A percentile compares a stretch with the other conserved stretches of the same genome.
These are phyloP conservation scores for Platalea minor DNA, from an alignment of 2,797 vertebrate species.

Conservation along the genomic window DNA sequence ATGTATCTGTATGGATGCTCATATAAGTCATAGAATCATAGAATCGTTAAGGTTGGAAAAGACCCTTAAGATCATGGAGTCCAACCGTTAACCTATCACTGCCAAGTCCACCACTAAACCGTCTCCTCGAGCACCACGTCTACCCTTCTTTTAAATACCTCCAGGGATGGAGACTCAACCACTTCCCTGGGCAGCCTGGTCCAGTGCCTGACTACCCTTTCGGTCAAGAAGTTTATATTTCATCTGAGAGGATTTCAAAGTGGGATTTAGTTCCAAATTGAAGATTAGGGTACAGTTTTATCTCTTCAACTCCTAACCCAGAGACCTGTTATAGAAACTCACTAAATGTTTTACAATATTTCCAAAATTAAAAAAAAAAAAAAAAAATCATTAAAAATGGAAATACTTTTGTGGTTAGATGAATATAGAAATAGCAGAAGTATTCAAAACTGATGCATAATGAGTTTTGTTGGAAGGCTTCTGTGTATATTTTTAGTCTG, in stretches of 20 bases:
- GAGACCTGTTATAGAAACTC: neutral
- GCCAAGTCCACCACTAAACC: too few species aligned
- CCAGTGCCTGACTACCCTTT: too few species aligned
- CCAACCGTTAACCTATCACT: too few species aligned
- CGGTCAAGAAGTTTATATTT: neutral
- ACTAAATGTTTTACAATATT: neutral
- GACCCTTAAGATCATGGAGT: too few species aligned
- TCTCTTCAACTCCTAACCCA: neutral
- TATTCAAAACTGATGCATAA: neutral
- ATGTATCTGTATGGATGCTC: neutral
- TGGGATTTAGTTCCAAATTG: neutral
- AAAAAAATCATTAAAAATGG: neutral
- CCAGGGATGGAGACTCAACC: too few species aligned
- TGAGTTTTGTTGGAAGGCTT: neutral
- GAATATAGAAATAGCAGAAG: neutral
- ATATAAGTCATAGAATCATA: neutral
- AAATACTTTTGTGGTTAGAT: neutral
- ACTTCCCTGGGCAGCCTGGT: too few species aligned
- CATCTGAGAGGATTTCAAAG: neutral
- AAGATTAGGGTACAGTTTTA: neutral
- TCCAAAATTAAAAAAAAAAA: neutral
- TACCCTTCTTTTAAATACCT: too few species aligned
- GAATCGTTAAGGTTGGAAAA: too few species aligned
- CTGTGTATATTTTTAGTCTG: neutral
- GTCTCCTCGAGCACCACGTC: too few species aligned